Conservation (phyloP, 2,888 invertebrate genomes). For the Drosophila vallismaia region DNA sequence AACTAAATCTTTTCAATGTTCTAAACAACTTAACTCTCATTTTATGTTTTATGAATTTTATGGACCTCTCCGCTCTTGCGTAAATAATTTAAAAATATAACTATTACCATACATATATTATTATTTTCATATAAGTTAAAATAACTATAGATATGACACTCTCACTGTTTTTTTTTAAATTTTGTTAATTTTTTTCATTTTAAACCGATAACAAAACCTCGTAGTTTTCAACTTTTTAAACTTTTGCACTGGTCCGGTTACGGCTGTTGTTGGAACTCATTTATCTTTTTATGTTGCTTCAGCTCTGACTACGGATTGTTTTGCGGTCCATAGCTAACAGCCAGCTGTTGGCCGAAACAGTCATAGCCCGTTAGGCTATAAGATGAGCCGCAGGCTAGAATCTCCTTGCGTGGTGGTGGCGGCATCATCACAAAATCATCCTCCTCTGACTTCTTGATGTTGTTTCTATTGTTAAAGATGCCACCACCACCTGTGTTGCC, state of each 20-base stretch:
- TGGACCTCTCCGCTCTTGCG: slow-evolving; percentile 14
- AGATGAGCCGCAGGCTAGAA: slow-evolving; percentile 15
- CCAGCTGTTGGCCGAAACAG: slow-evolving; percentile 62
- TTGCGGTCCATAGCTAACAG: slow-evolving; percentile 55
- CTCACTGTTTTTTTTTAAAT: slow-evolving; percentile 55
- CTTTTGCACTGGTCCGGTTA: slow-evolving; percentile 74
- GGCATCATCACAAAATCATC: slow-evolving; percentile 75
- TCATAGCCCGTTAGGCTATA: slow-evolving; percentile 53
- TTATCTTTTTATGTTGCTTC: slow-evolving; percentile 16
- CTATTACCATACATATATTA: slow-evolving; percentile 52
- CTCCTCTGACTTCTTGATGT: slow-evolving; percentile 59
- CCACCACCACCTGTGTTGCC: slow-evolving; percentile 40
- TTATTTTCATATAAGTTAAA: slow-evolving; percentile 56
- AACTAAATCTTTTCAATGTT: slow-evolving; percentile 75
- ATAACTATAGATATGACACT: slow-evolving; percentile 81
- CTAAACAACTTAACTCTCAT: slow-evolving; percentile 51
- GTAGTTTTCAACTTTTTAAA: slow-evolving; percentile 47
- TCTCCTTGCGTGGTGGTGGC: slow-evolving; percentile 70
- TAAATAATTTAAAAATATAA: slow-evolving; percentile 71
- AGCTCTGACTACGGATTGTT: slow-evolving; percentile 41
- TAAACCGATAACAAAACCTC: slow-evolving; percentile 38
- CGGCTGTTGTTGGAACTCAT: slow-evolving; percentile 32
- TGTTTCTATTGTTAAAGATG: slow-evolving; percentile 57
- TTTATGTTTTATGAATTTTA: neutral
- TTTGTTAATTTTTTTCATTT: slow-evolving; percentile 7